Conservation (phyloP, 2,888 invertebrate species). For the Ochropleura plecta region DNA sequence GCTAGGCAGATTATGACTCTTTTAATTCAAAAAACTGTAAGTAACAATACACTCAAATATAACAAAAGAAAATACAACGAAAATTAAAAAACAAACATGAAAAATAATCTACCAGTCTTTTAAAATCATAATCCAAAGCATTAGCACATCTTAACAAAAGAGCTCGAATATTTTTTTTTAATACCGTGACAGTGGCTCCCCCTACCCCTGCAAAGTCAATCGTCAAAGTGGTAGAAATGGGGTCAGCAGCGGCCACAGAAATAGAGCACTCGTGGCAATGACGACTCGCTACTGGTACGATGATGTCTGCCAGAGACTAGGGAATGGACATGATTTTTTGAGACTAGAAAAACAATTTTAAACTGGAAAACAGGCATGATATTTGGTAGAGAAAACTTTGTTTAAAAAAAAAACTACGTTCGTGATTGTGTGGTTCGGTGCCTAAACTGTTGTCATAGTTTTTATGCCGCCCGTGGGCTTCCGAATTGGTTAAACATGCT, state of each 20-base stretch:
- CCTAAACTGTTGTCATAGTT: no score
- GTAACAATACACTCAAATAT: not conserved
- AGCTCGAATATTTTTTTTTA: conserved; percentile 49
- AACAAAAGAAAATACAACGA: not conserved
- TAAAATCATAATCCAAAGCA: conserved; percentile 20
- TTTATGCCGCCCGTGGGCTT: no score
- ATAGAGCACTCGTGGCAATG: conserved; percentile 70
- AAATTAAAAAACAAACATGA: not conserved
- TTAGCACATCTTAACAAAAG: conserved; percentile 42
- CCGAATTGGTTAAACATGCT: no score
- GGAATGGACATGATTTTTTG: conserved; percentile 49
- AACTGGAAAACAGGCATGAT: no score
- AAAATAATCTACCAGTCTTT: not conserved
- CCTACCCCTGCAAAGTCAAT: conserved; percentile 73
- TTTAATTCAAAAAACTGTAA: not conserved
- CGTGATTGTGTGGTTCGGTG: no score
- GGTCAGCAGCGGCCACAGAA: conserved; percentile 73
- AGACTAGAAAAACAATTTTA: not conserved
- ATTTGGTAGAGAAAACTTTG: no score
- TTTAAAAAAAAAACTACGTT: no score
- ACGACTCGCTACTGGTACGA: conserved; percentile 55
- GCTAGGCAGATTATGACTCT: not conserved
- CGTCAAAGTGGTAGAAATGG: conserved; percentile 78
- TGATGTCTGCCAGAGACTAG: conserved; percentile 39
- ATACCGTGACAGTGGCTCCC: conserved; percentile 56